Evolutionary conservation across 2,113 vertebrate species (phyloP), one percentile per base, ranked within the genome.

Genomic region (Rhagologus leucostigma): DNA sequence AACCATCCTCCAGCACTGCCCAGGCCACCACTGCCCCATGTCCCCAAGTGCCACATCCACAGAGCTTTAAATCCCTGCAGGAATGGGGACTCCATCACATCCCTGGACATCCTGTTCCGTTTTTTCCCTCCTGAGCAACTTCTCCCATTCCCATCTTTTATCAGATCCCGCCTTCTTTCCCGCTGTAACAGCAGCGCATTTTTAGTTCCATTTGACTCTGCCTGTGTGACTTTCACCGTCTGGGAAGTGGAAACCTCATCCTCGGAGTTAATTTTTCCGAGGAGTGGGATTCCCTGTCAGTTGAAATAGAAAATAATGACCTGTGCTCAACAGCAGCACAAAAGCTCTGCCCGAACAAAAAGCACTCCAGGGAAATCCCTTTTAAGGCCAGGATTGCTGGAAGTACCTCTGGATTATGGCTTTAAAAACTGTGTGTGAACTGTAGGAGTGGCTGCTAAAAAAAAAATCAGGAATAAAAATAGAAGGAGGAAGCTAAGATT

Each of bases 261-360:
- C 67, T 42, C 2, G 21, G 52, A 81, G 77, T 91, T 89, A 12
- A 78, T 94, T 95, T 83, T 87, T 84, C 87, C 3, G 5, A 91
- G 74, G 60, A 64, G 65, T 68, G 81, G 93, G 65, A 78, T 84
- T 89, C 78, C 49, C 74, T 81, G 65, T 56, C 87, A n/a, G 56
- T 2, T 71, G 50, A 50, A 87, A 84, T 50, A 27, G 32, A 14
- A 87, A 92, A 67, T 75, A 71, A 85, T 83, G 88, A 46, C 85
- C 77, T 71, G 26, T 44, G 77, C 62, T 75, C 56, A 13, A 4
- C 37, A 39, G 64, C 15, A 55, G 56, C 84, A 89, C 62, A 91
- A 75, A 91, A 78, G 52, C 84, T 81, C 88, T 87, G 55, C 47
- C 89, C 8, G 56, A 81, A 70, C 77, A 92, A 92, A 96, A 71